Percentiles rank a stretch among this genome's conserved stretches.
phyloP scores from a whole-genome alignment of 2,113 vertebrate genomes.

The Vulpes lagopus region DNA sequence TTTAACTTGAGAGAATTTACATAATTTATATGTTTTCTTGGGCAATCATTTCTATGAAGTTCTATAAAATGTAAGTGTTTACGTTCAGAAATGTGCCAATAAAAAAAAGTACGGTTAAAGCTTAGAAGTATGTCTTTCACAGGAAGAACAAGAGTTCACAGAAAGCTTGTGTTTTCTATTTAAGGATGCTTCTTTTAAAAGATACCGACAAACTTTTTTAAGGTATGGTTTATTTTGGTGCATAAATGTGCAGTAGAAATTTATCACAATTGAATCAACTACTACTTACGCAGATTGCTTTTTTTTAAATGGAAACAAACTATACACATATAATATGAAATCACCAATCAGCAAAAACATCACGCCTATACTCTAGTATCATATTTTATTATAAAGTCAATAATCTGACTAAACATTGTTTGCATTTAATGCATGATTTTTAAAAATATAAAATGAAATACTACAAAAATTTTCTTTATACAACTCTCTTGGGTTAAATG shows the following conservation, averaged over 20 bases:
- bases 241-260: not conserved
- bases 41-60: constrained; percentile 15
- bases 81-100: constrained; percentile 70
- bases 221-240: not conserved
- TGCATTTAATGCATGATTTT: not conserved
- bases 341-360: not conserved
- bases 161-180: not conserved
- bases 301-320: not conserved
- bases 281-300: constrained; percentile 33
- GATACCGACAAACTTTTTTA: not conserved
- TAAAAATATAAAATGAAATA: constrained; percentile 14
- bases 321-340: not conserved
- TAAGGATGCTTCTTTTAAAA: constrained; percentile 38
- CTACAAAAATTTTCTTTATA: constrained; percentile 25
- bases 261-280: constrained; percentile 46
- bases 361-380: not conserved
- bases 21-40: constrained; percentile 64
- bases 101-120: constrained; percentile 68
- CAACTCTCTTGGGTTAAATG: constrained; percentile 6
- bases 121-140: not conserved
- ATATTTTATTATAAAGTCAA: constrained; percentile 7
- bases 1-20: constrained; percentile 19
- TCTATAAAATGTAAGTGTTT: constrained; percentile 47
- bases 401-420: not conserved
- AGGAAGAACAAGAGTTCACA: not conserved